Percentiles rank a stretch among this genome's conserved stretches.
Evolutionary conservation across 2,797 vertebrate genomes (phyloP).

Genomic region (Euphonia xanthogaster): DNA sequence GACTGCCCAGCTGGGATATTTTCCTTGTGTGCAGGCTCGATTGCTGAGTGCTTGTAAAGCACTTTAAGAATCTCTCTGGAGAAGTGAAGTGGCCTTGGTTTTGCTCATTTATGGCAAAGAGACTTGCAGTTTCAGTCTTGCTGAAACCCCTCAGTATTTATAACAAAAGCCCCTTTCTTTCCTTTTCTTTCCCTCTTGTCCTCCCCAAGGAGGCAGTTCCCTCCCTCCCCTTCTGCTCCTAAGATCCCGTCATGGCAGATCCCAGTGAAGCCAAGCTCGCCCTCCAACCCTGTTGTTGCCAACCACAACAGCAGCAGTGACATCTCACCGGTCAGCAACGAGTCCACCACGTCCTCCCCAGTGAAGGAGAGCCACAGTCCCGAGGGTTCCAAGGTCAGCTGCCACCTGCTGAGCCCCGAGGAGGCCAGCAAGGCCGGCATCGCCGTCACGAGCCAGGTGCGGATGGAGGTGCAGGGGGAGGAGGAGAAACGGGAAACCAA

Average conservation of each 20-base stretch:
- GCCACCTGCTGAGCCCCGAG: conserved; percentile 77
- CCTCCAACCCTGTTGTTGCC: conserved; percentile 75
- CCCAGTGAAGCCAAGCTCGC: conserved; percentile 85
- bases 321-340: conserved; percentile 95
- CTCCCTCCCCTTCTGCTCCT: conserved; percentile 88
- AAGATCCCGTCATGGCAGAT: conserved; percentile 98
- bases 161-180: conserved; percentile 39
- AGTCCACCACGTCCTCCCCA: conserved; percentile 87
- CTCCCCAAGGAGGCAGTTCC: conserved; percentile 89
- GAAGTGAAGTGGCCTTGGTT: conserved; percentile 1
- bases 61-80: conserved; percentile 10
- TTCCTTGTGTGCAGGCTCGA: neutral
- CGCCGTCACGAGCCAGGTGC: conserved; percentile 87
- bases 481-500: conserved; percentile 83
- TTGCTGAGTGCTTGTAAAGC: conserved; percentile 12
- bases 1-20: neutral
- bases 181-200: neutral
- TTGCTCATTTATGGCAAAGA: conserved; percentile 28
- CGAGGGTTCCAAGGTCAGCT: conserved; percentile 79
- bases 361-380: conserved; percentile 87
- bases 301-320: conserved; percentile 97
- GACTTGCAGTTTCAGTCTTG: neutral
- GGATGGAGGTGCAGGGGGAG: conserved; percentile 94
- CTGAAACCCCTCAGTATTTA: neutral
- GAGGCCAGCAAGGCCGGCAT: conserved; percentile 69